Evolutionary conservation across 1,140 invertebrate species (phyloP), one percentile per base, ranked within the genome.

Genomic region (Drosophila aff.): DNA sequence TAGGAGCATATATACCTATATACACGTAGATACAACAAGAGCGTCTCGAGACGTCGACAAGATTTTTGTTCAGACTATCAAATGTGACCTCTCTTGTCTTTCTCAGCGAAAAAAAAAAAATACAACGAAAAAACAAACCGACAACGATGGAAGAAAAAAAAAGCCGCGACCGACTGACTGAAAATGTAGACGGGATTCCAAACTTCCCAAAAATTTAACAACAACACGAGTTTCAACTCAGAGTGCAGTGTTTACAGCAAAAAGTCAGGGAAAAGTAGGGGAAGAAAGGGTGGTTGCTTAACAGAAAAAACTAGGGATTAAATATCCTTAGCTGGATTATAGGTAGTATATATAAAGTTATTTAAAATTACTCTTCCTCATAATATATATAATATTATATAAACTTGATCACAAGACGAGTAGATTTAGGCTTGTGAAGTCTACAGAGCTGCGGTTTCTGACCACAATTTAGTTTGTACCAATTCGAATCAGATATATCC

Each of bases 41-140:
- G 44, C 60, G 65, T 55, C 65, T 73, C 40, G 26, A 77, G 50
- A 80, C 73, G 77, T 87, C 81, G 84, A 80, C 81, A 89, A 89
- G 85, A 83, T 90, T 84, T 83, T 65, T 78, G 82, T 84, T 78
- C 78, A 76, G 78, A 86, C 82, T 87, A 85, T 85, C 83, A 82
- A 86, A 86, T 90, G 82, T 91, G 86, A 85, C 79, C 86, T 91
- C 85, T 74, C 69, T 85, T 85, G 86, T 79, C 76, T 89, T 50
- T 50, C 78, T 81, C 73, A 40, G 43, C 58, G 23, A 76, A 72
- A 84, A 71, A 82, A 65, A 72, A 71, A 46, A 62, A 76, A 55
- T 10, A 28, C 46, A 52, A 53, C 43, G 65, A 60, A 76, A 75
- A 62, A 49, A 72, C 10, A 55, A 53, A 53, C 50, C 50, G 31